A percentile compares a stretch with the other conserved stretches of the same genome.
Conservation (phyloP, 2,797 vertebrate genomes). For the Pteropus rufus region DNA sequence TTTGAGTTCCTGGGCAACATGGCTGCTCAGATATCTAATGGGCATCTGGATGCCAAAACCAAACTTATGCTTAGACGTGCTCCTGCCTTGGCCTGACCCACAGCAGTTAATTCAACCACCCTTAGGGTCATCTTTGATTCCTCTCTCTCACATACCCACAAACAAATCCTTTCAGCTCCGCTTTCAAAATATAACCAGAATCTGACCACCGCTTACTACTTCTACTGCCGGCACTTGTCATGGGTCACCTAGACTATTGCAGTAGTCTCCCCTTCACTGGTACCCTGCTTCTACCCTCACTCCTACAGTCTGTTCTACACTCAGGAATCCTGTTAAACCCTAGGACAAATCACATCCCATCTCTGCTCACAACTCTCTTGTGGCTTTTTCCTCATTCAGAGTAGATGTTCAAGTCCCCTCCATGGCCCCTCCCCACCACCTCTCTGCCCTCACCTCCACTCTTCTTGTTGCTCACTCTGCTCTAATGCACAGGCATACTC, state of each 20-base stretch:
- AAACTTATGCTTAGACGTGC: not conserved
- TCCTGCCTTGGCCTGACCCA: not conserved
- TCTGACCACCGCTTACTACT: not conserved
- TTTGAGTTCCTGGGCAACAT: not conserved
- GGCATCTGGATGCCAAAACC: not conserved
- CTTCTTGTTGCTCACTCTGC: not conserved
- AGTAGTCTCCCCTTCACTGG: not conserved
- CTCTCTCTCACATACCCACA: not conserved
- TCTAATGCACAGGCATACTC: not conserved
- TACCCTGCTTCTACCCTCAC: not conserved
- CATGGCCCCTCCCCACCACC: not conserved
- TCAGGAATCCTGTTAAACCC: not conserved
- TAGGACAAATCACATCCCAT: not conserved
- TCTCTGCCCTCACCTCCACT: not conserved
- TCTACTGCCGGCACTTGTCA: not conserved
- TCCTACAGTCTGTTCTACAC: not conserved
- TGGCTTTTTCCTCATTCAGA: not conserved
- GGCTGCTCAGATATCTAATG: not conserved
- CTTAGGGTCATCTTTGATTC: not conserved
- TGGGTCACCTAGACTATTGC: not conserved
- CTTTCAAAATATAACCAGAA: not conserved
- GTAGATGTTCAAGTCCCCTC: not conserved
- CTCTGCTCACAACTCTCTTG: not conserved
- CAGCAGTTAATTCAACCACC: not conserved
- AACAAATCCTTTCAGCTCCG: not conserved